Base-by-base conservation (phyloP, 2,113 vertebrate genomes). In the Mastomys coucha region DNA sequence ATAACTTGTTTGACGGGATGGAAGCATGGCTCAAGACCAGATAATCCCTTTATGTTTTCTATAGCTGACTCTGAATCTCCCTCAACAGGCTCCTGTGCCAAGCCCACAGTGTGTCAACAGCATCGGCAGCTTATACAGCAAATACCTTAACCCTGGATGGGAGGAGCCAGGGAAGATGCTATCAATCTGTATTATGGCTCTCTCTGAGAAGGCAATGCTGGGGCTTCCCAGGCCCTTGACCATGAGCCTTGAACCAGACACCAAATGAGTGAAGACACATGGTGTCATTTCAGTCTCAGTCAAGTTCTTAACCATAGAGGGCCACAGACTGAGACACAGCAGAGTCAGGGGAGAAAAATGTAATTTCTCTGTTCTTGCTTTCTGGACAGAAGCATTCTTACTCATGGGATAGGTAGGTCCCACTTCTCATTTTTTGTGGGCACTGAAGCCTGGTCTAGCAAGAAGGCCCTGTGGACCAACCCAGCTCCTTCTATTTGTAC, bases 211-310 rank as follows among this genome's bases (percentile, higher is more conserved):
- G 73, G 76, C 60, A 36, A 33, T 28, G 53, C 84, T 16, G 76
- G 1, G 0, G 85, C 31, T 88, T 96, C 84, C 73, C 67, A n/a
- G 77, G 88, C 76, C 58, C 39, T 82, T 58, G 63, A 84, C 73
- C n/a, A 36, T 12, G n/a, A 39, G 69, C 39, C 92, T 94, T 70
- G 67, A 93, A 78, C 78, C 87, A 92, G 80, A 70, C 56, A 60
- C 72, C 45, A 84, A 56, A 8, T 67, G 67, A 92, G 39, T 56
- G 91, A 96, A 81, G 90, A 92, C 90, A 97, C 70, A 82, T 93
- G 94, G 93, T 80, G 80, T 95, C 92, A 53, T 39, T 96, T 95
- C 49, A 0, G 65, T 73, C 56, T 92, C 94, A 91, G 86, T 67
- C 77, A 87, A 96, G 88, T 33, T 93, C 63, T 84, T 16, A 28